Conservation (phyloP, 2,888 invertebrate species). For the Actias luna region DNA sequence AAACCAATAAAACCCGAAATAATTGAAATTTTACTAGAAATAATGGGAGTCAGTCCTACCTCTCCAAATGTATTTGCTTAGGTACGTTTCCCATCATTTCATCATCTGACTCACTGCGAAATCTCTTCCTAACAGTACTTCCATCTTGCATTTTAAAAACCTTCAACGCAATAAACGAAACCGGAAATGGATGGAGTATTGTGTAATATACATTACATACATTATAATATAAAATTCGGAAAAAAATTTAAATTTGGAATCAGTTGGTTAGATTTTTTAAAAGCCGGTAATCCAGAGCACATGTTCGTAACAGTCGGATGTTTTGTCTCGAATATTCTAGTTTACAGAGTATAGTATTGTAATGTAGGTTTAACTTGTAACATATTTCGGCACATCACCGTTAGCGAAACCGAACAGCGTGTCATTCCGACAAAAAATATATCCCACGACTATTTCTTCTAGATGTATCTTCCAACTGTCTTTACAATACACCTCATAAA, state of each 20-base stretch:
- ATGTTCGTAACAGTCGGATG: not conserved
- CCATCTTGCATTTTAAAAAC: conserved; percentile 35
- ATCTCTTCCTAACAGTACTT: conserved; percentile 55
- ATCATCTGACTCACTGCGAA: conserved; percentile 56
- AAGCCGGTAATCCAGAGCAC: not conserved
- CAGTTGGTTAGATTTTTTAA: not conserved
- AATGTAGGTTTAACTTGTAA: not conserved
- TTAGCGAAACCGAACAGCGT: not conserved
- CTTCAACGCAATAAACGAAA: conserved; percentile 33
- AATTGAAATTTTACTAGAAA: not conserved
- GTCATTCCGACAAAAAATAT: conserved; percentile 20
- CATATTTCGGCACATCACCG: not conserved
- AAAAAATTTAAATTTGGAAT: not conserved
- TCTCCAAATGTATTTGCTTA: conserved; percentile 57
- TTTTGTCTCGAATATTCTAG: not conserved
- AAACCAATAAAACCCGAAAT: conserved; percentile 3
- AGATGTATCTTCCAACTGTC: conserved; percentile 18
- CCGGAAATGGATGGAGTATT: not conserved
- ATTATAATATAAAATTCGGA: not conserved
- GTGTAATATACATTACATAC: not conserved
- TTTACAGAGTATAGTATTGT: not conserved
- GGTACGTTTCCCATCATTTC: conserved; percentile 54
- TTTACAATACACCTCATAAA: not conserved
- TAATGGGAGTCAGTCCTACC: conserved; percentile 44
- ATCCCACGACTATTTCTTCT: conserved; percentile 20